Percentiles rank a stretch among this genome's conserved stretches.
These are phyloP conservation scores for Pammene aurita DNA, from an alignment of 2,888 invertebrate species.

Conservation along the genomic window DNA sequence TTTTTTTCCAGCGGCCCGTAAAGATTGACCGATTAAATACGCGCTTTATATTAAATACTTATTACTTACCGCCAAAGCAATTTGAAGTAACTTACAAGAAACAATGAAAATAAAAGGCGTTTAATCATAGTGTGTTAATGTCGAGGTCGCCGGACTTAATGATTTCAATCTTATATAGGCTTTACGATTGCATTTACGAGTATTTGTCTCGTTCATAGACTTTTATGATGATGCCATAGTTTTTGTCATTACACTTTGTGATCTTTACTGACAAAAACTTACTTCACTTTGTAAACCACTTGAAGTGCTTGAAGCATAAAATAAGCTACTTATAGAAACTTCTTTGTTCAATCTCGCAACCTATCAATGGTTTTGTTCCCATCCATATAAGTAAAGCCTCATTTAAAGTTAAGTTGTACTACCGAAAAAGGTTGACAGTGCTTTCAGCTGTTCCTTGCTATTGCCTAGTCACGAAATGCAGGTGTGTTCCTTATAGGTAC, in stretches of 20 bases:
- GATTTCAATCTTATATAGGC: not conserved
- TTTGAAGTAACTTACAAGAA: not conserved
- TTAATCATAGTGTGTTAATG: constrained; percentile 17
- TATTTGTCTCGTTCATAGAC: constrained; percentile 6
- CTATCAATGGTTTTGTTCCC: not conserved
- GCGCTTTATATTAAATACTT: not conserved
- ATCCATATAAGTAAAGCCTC: constrained; percentile 19
- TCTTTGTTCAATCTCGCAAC: constrained; percentile 6
- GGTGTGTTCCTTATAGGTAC: not conserved
- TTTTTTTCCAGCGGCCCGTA: constrained; percentile 11
- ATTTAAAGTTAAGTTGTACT: constrained; percentile 19
- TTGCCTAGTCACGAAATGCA: constrained; percentile 14
- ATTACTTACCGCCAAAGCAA: not conserved
- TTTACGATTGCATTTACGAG: constrained; percentile 11
- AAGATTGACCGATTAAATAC: constrained; percentile 18
- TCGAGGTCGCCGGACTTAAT: constrained; percentile 13
- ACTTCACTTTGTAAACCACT: no score
- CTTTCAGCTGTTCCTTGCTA: constrained; percentile 13
- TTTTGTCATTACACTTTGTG: constrained; percentile 1
- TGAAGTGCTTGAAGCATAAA: not conserved
- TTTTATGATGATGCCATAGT: constrained; percentile 20
- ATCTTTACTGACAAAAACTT: no score
- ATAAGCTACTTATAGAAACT: constrained; percentile 6
- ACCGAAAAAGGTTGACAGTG: constrained; percentile 26
- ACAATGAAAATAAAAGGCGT: constrained; percentile 2